A percentile compares a stretch with the other conserved stretches of the same genome.
These are phyloP conservation scores for Opisthocomus hoazin DNA, from an alignment of 2,113 vertebrate genomes.

Conservation along the genomic window DNA sequence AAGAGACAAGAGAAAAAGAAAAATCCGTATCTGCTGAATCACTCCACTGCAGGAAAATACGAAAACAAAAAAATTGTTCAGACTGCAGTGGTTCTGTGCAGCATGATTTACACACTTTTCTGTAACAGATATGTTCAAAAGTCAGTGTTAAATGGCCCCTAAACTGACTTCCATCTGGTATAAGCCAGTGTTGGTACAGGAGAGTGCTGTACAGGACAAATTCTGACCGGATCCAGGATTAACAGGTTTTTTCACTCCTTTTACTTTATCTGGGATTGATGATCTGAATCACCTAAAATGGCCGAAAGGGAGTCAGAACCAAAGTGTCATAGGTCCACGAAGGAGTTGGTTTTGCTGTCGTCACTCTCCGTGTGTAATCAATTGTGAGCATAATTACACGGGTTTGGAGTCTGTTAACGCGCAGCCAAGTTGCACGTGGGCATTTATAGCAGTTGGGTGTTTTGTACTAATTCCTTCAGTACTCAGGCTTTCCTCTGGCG, in stretches of 20 bases:
- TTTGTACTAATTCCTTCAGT: background rate
- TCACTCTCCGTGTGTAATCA: background rate
- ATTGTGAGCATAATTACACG: background rate
- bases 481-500: background rate
- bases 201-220: background rate
- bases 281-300: background rate
- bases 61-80: background rate
- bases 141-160: background rate
- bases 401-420: accelerated
- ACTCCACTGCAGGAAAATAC: background rate
- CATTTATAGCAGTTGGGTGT: background rate
- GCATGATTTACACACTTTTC: background rate
- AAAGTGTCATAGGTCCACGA: accelerated
- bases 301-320: background rate
- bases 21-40: background rate
- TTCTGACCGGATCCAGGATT: background rate
- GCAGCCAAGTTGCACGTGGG: background rate
- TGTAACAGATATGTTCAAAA: background rate
- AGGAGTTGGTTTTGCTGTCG: background rate
- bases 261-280: background rate
- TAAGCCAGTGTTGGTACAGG: background rate
- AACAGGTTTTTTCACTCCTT: background rate
- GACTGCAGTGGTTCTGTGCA: background rate
- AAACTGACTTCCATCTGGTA: background rate
- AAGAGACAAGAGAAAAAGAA: background rate